Evolutionary conservation across 2,797 vertebrate species (phyloP), one percentile per base, ranked within the genome.

Genomic region (Fundulus diaphanus): DNA sequence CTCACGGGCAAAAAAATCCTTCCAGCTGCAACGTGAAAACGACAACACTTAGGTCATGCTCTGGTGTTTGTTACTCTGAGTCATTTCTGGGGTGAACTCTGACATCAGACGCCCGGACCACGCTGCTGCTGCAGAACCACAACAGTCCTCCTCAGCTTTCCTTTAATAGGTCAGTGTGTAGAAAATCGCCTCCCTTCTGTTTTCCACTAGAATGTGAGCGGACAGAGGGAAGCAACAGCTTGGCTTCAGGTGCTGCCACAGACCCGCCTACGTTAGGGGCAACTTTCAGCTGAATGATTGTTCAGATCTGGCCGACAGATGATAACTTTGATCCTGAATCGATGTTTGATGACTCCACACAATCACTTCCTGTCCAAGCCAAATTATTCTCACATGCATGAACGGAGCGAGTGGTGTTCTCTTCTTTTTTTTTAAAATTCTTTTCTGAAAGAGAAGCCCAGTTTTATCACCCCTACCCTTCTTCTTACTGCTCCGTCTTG

Each of bases 331-430:
- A 63, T 63, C 59, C 59, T 63, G 33, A 37, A 24, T 63, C 59
- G 33, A 12, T 63, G 61, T 63, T 37, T 63, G 33, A 37, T 37
- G 61, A 37, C 59, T 61, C 35, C 2, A 37, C 35, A 7, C 15
- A 33, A 59, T 63, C 35, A 37, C 61, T 40, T 40, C 35, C 35
- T 63, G 35, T 63, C 33, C 22, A 37, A 12, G 35, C 33, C 0
- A 5, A 67, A 75, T 85, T 74, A 73, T 76, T 74, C 66, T 73
- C 68, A 76, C 77, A 89, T 92, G 93, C 93, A 94, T 92, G 92
- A 59, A 33, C 16, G 15, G 56, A 59, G 56, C 16, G 16, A 90
- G 92, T 88, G 92, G 92, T 86, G 56, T 49, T n/a, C 35, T 63
- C 35, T 13, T 40, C 20, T 37, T 15, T 49, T 49, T 49, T 2